Base-by-base conservation (phyloP, 2,113 vertebrate species). In the Drymodes brunneopygia region DNA sequence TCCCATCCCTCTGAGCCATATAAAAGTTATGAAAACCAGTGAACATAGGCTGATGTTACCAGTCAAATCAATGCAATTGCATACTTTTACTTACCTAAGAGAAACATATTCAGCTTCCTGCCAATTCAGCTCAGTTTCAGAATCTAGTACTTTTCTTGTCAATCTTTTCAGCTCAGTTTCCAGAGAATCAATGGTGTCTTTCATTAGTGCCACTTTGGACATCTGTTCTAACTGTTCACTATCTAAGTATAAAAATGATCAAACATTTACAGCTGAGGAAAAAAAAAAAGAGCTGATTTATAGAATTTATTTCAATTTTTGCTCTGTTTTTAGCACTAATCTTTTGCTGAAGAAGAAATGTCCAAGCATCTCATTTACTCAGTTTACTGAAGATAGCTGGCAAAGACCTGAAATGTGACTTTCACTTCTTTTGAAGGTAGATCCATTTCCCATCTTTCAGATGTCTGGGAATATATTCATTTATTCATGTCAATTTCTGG, bases 81-180 rank as follows among this genome's bases (percentile, higher is more conserved):
- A 57, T 77, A 58, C 48, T 80, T 95, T 66, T 83, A 47, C 96
- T 97, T 98, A 98, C 98, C 98, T 98, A 85, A 98, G 95, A 65
- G 96, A 98, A 94, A 92, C 96, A 96, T 94, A 98, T 81, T 98
- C 98, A 90, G 97, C 97, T 96, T 98, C 98, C 75, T 98, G 93
- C 92, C 62, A 97, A 71, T 86, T 97, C 84, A 98, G 96, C 81
- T 98, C 98, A 95, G 95, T 97, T 92, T 98, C 98, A 16, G 92
- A 97, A 81, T 97, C 89, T 54, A 97, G 70, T 64, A 97, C 96
- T 94, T 97, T 98, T 97, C 97, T 97, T 83, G 96, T 92, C 88
- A 98, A 80, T 85, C 93, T 96, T 96, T 98, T 98, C 54, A 98
- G 95, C 92, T 99, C 98, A 86, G 96, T 98, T 96, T 99, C 98